Percentiles rank a stretch among this genome's conserved stretches.
These are phyloP conservation scores for Caenorhabditis afra DNA, from an alignment of 2,888 invertebrate species.

Conservation along the genomic window DNA sequence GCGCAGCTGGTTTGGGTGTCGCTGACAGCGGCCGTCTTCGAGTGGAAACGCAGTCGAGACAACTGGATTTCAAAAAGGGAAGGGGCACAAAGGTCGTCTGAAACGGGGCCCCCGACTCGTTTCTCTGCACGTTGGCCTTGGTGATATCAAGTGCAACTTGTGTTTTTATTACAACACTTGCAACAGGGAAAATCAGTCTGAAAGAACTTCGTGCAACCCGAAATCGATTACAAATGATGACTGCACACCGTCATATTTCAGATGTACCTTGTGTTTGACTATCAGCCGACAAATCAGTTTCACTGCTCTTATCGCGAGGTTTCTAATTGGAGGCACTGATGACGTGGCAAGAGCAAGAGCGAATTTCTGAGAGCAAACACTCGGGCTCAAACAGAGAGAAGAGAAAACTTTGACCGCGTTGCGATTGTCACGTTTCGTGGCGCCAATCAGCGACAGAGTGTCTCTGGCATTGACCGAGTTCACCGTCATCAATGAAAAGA, in stretches of 20 bases:
- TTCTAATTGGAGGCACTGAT: conserved; percentile 14
- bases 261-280: no score
- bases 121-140: no score
- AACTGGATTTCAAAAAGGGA: conserved; percentile 3
- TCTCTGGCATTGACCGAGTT: conserved; percentile 18
- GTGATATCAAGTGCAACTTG: no score
- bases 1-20: conserved; percentile 42
- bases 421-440: conserved; percentile 22
- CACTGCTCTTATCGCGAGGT: neutral
- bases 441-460: conserved; percentile 10
- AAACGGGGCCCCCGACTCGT: no score
- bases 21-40: conserved; percentile 19
- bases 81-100: neutral
- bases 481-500: conserved; percentile 1
- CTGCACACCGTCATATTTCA: no score
- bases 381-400: neutral
- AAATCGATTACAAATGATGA: no score
- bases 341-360: conserved; percentile 15
- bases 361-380: conserved; percentile 4
- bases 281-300: neutral
- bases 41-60: conserved; percentile 4
- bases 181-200: no score
- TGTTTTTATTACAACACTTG: no score
- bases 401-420: conserved; percentile 16
- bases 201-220: no score